Percentiles rank a stretch among this genome's conserved stretches.
phyloP scores from a whole-genome alignment of 2,888 invertebrate species.

The Quadriops clusia region DNA sequence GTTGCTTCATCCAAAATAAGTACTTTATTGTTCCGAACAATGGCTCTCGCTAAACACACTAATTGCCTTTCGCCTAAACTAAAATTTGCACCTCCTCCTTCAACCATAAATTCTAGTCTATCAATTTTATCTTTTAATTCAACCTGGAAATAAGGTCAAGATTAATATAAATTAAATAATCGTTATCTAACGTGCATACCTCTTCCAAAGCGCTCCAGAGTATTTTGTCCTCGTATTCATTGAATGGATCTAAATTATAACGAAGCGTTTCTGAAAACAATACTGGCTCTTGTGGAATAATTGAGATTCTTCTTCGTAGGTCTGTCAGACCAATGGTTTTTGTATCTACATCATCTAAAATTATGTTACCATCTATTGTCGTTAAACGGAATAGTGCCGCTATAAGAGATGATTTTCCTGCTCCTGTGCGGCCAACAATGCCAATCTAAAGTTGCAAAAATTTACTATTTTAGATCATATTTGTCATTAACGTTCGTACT shows the following conservation, averaged over 20 bases:
- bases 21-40: slow-evolving; percentile 65
- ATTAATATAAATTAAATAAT: slow-evolving; percentile 2
- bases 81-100: slow-evolving; percentile 70
- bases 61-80: slow-evolving; percentile 83
- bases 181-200: slow-evolving; percentile 40
- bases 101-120: slow-evolving; percentile 51
- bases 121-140: slow-evolving; percentile 61
- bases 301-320: slow-evolving; percentile 68
- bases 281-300: slow-evolving; percentile 40
- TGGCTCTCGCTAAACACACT: slow-evolving; percentile 74
- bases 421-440: slow-evolving; percentile 77
- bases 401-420: slow-evolving; percentile 73
- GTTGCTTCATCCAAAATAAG: slow-evolving; percentile 84
- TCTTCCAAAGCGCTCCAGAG: slow-evolving; percentile 66
- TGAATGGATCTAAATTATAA: slow-evolving; percentile 74
- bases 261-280: slow-evolving; percentile 68
- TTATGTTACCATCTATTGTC: slow-evolving; percentile 60
- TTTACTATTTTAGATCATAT: slow-evolving; percentile 1
- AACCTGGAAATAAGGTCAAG: slow-evolving; percentile 39
- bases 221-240: slow-evolving; percentile 53
- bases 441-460: slow-evolving; percentile 46
- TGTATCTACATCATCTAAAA: slow-evolving; percentile 65
- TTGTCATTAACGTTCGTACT: too few relatives aligned
- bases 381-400: slow-evolving; percentile 73
- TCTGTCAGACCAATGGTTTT: slow-evolving; percentile 60